phyloP scores from a whole-genome alignment of 2,797 vertebrate genomes.

The Okamejei kenojei region DNA sequence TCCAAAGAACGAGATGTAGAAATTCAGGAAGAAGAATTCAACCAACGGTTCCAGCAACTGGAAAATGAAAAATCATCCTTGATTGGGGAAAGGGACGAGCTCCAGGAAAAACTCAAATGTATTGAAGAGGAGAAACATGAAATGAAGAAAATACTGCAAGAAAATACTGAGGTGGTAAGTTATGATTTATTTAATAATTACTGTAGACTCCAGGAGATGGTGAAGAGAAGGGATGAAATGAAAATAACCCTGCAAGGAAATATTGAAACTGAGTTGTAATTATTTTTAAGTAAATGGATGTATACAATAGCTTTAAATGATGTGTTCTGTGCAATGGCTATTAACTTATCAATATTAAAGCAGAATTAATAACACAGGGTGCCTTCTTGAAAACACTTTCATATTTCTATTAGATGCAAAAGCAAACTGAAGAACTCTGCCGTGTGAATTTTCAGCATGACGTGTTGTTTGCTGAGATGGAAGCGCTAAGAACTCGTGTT shows the following conservation, averaged over 20 bases:
- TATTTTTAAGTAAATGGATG: neutral
- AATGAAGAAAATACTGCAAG: conserved; percentile 52
- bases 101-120: conserved; percentile 39
- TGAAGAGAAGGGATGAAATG: too few relatives aligned
- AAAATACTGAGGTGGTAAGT: conserved; percentile 51
- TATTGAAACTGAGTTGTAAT: neutral
- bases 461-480: neutral
- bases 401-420: neutral
- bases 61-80: neutral
- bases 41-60: neutral
- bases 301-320: too few relatives aligned
- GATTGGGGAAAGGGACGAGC: conserved; percentile 32
- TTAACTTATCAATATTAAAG: too few relatives aligned
- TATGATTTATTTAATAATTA: neutral
- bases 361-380: too few relatives aligned
- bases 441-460: neutral
- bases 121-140: conserved; percentile 51
- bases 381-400: too few relatives aligned
- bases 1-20: conserved; percentile 37
- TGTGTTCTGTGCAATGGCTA: too few relatives aligned
- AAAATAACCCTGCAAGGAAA: too few relatives aligned
- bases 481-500: neutral
- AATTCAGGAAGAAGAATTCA: conserved; percentile 2
- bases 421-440: neutral
- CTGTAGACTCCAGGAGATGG: neutral